Percentiles rank a stretch among this genome's conserved stretches.
phyloP scores from a whole-genome alignment of 1,140 invertebrate genomes.

The Euglossa dilemma region DNA sequence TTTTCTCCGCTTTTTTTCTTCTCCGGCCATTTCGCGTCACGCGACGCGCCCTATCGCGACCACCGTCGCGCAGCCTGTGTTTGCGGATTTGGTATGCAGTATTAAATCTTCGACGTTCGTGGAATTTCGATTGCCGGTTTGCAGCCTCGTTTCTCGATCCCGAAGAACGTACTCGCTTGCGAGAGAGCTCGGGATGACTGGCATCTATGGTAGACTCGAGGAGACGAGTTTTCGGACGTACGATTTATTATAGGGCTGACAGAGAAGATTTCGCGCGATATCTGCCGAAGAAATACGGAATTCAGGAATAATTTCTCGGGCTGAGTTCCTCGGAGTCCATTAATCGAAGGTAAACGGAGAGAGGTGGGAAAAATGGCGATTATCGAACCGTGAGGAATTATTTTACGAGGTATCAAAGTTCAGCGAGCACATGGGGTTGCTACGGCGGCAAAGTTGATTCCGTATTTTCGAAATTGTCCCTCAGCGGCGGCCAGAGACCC shows the following conservation, averaged over 20 bases:
- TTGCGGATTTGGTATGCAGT: slow-evolving; percentile 54
- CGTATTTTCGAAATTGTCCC: slow-evolving; percentile 28
- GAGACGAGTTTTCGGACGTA: too few species aligned
- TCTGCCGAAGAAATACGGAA: too few species aligned
- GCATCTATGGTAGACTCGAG: too few species aligned
- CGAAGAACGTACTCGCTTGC: background rate
- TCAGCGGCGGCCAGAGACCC: background rate
- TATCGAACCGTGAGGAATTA: background rate
- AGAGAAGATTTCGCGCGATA: too few species aligned
- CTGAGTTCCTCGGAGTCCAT: background rate
- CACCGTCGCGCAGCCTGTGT: background rate
- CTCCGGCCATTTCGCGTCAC: slow-evolving; percentile 32
- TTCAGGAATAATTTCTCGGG: too few species aligned
- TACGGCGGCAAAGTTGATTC: slow-evolving; percentile 15
- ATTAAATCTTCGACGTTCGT: slow-evolving; percentile 51
- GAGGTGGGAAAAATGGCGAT: background rate
- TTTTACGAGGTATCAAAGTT: slow-evolving; percentile 3
- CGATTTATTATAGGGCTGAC: too few species aligned
- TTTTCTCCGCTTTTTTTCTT: slow-evolving; percentile 12
- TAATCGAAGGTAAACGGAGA: background rate
- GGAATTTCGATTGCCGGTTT: slow-evolving; percentile 29
- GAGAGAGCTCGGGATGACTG: background rate
- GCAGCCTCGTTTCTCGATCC: slow-evolving; percentile 21
- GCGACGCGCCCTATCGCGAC: slow-evolving; percentile 36
- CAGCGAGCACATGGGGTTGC: too few species aligned